Evolutionary conservation across 2,113 vertebrate species (phyloP), one percentile per base, ranked within the genome.

Genomic region (Mellivora capensis): DNA sequence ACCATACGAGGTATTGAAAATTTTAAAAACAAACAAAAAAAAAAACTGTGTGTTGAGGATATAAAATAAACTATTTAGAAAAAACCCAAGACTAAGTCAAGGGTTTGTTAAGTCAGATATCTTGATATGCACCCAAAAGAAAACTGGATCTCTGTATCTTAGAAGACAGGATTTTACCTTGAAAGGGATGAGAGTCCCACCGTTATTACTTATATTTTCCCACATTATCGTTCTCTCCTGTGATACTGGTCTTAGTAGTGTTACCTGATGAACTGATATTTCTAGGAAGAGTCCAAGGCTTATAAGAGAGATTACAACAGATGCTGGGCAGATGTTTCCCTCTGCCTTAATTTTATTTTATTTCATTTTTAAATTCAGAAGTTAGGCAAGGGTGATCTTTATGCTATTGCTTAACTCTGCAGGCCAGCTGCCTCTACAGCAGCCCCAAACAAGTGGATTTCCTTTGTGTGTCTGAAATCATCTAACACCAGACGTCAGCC

Each of bases 311-410:
- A 91, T 42, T 62, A 44, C 39, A 86, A 89, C 95, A 95, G 74
- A 95, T 77, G 49, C 62, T 67, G 15, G 61, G 47, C 96, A 98
- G 69, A 96, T 97, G 93, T 81, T 90, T 90, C 57, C 27, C 21
- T 10, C 67, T 31, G 20, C 34, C n/a, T 37, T 47, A 54, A 2
- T 34, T 69, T 11, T 5, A 10, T 74, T 20, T 71, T 3, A 49
- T 11, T 91, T 27, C 59, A 61, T 61, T 61, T 59, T 57, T 34
- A 12, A 86, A 84, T 84, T 97, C 71, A 57, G 52, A 96, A 80
- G 83, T 84, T 85, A 76, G 34, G 11, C 87, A 81, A 81, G 44
- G 0, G 0, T 57, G 87, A 81, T 59, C 91, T 91, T 90, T 74
- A 52, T 52, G 29, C 10, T 39, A 14, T n/a, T 72, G 29, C 37